Conservation (phyloP, 1,140 invertebrate species). For the Heliconius melpomene region DNA sequence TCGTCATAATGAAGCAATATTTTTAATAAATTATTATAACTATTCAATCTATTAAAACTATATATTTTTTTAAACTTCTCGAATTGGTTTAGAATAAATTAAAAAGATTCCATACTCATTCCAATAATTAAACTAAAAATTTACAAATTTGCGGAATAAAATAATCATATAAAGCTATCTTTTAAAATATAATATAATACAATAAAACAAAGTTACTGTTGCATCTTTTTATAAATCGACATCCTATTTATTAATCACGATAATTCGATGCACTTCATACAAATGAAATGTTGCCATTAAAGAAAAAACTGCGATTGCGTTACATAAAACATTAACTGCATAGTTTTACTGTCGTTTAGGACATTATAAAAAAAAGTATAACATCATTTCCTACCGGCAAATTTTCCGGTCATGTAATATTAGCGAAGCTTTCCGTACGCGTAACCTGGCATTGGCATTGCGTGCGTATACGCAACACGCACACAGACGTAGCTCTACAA, state of each 20-base stretch:
- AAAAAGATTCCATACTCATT: too few species aligned
- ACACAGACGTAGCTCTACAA: constrained; percentile 47
- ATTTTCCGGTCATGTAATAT: constrained; percentile 75
- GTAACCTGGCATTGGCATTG: constrained; percentile 78
- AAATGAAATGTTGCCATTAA: neutral
- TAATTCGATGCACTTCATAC: neutral
- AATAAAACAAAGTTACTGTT: neutral
- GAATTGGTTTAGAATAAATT: too few species aligned
- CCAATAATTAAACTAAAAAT: too few species aligned
- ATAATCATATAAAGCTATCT: too few species aligned
- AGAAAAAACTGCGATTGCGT: constrained; percentile 3
- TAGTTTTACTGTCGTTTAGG: constrained; percentile 25
- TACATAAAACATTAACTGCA: constrained; percentile 22
- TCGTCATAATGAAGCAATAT: too few species aligned
- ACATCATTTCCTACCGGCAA: constrained; percentile 61
- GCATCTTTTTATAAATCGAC: neutral
- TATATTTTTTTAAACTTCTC: too few species aligned
- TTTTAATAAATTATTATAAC: too few species aligned
- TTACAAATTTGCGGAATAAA: too few species aligned
- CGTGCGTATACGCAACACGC: constrained; percentile 74
- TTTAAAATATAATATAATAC: neutral
- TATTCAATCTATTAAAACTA: too few species aligned
- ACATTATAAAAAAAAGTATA: constrained; percentile 31
- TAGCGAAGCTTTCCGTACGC: constrained; percentile 65
- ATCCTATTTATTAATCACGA: neutral